Base-by-base conservation (phyloP, 1,140 invertebrate genomes). In the Papilio machaon region DNA sequence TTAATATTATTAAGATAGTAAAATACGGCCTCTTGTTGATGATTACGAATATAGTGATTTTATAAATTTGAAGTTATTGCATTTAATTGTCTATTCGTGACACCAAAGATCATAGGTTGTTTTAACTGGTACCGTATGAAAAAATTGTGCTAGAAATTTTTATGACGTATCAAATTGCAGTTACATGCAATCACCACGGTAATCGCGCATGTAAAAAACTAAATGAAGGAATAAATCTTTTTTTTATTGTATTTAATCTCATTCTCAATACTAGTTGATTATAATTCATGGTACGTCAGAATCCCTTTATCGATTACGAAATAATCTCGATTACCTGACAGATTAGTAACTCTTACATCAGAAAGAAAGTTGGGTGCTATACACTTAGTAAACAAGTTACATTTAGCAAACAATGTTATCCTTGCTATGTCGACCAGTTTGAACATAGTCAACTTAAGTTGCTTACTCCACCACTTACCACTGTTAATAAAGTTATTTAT, bases 221-320 rank as follows among this genome's bases (percentile, higher is more conserved):
- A 19, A n/a, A 17, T 58, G 54, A n/a, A 17, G 52, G 15, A n/a
- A 58, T 52, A 3, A 17, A 52, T 52, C n/a, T n/a, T n/a, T 60
- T 6, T 19, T 9, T n/a, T 10, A 60, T 10, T n/a, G 6, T 23
- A 19, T 19, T 60, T 19, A n/a, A 60, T 23, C n/a, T 19, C 8
- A 19, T 60, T 23, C n/a, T 19, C 58, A 60, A 23, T 19, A 60
- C n/a, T 60, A n/a, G 2, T 19, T 64, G 19, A 30, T 64, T 30
- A 30, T 30, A 64, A 64, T 64, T 64, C 17, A 9, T 23, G 9
- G 6, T 64, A 64, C 19, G 19, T 64, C 23, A 64, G 23, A 64
- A 64, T 64, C 23, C 60, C 10, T 30, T 64, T 15, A 64, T 60
- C 58, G 58, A 60, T 64, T 64, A 64, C 60, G 23, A 23, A 64